These are phyloP conservation scores for Agrypnia vestita DNA, from an alignment of 1,140 invertebrate genomes.

Conservation along the genomic window DNA sequence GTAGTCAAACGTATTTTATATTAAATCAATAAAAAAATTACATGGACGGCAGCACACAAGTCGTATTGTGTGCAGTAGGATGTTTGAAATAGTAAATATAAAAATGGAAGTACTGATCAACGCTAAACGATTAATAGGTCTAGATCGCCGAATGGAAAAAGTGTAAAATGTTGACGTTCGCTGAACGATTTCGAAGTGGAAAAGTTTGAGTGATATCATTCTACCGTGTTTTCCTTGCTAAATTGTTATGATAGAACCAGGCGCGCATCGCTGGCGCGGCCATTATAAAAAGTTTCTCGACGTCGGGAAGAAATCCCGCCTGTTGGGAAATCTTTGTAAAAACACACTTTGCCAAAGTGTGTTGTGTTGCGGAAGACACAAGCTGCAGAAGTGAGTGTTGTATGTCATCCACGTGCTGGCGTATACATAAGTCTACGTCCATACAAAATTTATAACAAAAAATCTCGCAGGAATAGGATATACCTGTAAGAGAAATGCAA, in stretches of 20 bases:
- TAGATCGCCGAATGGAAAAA: no score
- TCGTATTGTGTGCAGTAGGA: no score
- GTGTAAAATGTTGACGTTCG: no score
- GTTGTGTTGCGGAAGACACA: conserved; percentile 1
- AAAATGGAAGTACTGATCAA: no score
- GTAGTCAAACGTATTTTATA: no score
- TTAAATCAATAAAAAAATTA: no score
- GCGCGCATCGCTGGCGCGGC: background rate
- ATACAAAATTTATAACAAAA: conserved; percentile 29
- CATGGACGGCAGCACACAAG: no score
- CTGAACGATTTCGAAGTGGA: no score
- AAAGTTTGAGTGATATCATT: background rate
- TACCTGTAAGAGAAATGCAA: no score
- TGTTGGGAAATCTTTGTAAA: conserved; percentile 25
- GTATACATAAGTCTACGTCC: background rate
- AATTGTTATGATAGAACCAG: background rate
- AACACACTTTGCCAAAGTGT: conserved; percentile 25
- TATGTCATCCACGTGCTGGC: background rate
- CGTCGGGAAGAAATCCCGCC: conserved; percentile 8
- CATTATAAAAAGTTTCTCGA: conserved; percentile 17
- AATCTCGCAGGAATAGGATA: no score
- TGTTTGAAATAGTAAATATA: no score
- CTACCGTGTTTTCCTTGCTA: background rate
- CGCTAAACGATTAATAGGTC: no score
- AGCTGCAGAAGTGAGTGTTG: conserved; percentile 16